Evolutionary conservation across 2,797 vertebrate genomes (phyloP), one percentile per base, ranked within the genome.

Genomic region (Borostomias antarcticus): DNA sequence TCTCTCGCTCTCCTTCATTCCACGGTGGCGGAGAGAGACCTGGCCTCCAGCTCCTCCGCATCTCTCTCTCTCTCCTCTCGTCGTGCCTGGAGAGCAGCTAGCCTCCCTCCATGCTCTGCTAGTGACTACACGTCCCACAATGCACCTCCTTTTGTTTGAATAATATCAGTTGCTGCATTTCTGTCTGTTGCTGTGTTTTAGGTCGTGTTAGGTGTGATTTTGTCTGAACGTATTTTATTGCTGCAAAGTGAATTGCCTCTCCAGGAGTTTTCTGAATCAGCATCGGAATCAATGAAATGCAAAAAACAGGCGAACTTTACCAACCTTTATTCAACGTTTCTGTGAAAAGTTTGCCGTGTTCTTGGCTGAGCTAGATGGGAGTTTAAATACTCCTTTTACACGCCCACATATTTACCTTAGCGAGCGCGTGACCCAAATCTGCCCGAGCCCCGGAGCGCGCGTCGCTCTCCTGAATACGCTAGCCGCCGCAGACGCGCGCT

Each of bases 11-110:
- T 33, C 54, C 1, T 25, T 30, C 26, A 1, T 26, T 26, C 57
- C n/a, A 11, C 21, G 5, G 58, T n/a, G 33, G 13, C 6, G 11
- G 43, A 50, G 33, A n/a, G 82, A 62, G 72, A 76, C 69, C 54
- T 5, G n/a, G 30, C n/a, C 17, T 29, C 26, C 10, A 11, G 4
- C 25, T 26, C 25, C 50, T 54, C 51, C 40, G 15, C n/a, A 45
- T 29, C 51, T 53, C 52, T 29, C 7, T 54, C 52, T 9, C 26
- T 7, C 26, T 13, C 52, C 9, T 17, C n/a, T 5, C 33, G 5
- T 13, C 40, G 40, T 45, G 40, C 40, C n/a, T n/a, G 40, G 40
- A 45, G 6, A 45, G 40, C 40, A 45, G 40, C 15, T 17, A 13
- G 5, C 40, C 40, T n/a, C 40, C 40, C 15, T 13, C 40, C 17